These are phyloP conservation scores for Lutjanus argentimaculatus DNA, from an alignment of 2,797 vertebrate genomes.

Conservation along the genomic window DNA sequence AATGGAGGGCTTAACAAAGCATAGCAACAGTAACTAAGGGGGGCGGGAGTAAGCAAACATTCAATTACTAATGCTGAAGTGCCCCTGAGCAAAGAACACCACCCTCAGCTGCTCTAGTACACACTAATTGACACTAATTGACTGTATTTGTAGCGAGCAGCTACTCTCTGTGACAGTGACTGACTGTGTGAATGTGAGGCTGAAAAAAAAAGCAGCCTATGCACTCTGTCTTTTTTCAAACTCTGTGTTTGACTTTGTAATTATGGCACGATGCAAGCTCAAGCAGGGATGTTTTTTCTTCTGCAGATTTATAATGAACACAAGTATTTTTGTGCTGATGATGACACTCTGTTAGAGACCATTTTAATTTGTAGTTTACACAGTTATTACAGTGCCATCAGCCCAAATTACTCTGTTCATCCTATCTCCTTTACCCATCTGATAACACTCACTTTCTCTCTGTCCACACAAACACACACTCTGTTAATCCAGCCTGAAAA, in stretches of 20 bases:
- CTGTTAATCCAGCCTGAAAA: constrained; percentile 7
- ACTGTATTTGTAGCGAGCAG: constrained; percentile 13
- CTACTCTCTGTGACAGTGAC: not conserved
- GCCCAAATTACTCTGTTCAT: constrained; percentile 11
- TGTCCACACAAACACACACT: not conserved
- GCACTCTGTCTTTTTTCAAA: not conserved
- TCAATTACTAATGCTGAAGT: constrained; percentile 7
- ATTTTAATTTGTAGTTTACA: constrained; percentile 30
- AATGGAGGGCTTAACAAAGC: too few species aligned
- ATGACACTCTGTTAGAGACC: not conserved
- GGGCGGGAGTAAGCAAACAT: not conserved
- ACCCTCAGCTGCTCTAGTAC: not conserved
- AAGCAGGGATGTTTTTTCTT: not conserved
- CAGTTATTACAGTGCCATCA: constrained; percentile 13
- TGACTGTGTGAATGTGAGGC: not conserved
- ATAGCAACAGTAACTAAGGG: not conserved
- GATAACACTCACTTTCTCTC: not conserved
- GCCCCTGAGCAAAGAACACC: constrained; percentile 25
- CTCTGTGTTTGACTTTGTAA: not conserved
- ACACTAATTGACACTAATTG: constrained; percentile 27
- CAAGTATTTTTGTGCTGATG: not conserved
- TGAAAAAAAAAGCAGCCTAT: not conserved
- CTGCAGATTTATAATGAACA: not conserved
- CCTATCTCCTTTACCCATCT: constrained; percentile 6
- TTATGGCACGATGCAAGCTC: not conserved